A percentile compares a stretch with the other conserved stretches of the same genome.
Evolutionary conservation across 2,797 vertebrate species (phyloP).

Genomic region (Benthosema pterotum): DNA sequence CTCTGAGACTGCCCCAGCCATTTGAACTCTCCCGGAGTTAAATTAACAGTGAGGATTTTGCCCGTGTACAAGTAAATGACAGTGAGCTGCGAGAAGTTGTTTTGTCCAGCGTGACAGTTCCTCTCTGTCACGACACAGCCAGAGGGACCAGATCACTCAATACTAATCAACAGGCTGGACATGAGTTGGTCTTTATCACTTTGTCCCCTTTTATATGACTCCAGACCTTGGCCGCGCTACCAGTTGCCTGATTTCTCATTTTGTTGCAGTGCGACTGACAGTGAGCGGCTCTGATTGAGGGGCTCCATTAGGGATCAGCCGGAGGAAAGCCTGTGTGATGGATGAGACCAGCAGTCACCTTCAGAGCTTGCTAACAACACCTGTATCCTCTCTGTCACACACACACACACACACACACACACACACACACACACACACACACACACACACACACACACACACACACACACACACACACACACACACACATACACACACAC

Average conservation of each 20-base stretch:
- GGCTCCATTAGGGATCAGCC: constrained; percentile 97
- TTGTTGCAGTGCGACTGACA: constrained; percentile 78
- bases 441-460: background rate
- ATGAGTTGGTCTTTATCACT: constrained; percentile 81
- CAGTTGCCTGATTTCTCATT: constrained; percentile 82
- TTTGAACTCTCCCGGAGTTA: no score
- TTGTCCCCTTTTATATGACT: constrained; percentile 81
- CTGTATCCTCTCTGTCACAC: constrained; percentile 97
- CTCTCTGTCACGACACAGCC: constrained; percentile 62
- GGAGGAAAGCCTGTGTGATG: constrained; percentile 96
- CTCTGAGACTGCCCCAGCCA: no score
- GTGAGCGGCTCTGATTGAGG: constrained; percentile 84
- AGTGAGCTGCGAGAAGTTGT: constrained; percentile 55
- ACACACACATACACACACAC: constrained; percentile 1
- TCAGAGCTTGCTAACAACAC: constrained; percentile 93
- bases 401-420: constrained; percentile 13
- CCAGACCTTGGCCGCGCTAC: constrained; percentile 77
- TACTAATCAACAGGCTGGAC: constrained; percentile 80
- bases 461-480: constrained; percentile 64
- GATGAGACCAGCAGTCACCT: constrained; percentile 98
- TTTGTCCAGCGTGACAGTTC: constrained; percentile 68
- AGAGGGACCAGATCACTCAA: constrained; percentile 72
- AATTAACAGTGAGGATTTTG: no score
- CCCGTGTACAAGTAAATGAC: constrained; percentile 37
- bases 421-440: constrained; percentile 2